Evolutionary conservation across 2,888 invertebrate species (phyloP).

Genomic region (Gastracanthus pulcherrimus): DNA sequence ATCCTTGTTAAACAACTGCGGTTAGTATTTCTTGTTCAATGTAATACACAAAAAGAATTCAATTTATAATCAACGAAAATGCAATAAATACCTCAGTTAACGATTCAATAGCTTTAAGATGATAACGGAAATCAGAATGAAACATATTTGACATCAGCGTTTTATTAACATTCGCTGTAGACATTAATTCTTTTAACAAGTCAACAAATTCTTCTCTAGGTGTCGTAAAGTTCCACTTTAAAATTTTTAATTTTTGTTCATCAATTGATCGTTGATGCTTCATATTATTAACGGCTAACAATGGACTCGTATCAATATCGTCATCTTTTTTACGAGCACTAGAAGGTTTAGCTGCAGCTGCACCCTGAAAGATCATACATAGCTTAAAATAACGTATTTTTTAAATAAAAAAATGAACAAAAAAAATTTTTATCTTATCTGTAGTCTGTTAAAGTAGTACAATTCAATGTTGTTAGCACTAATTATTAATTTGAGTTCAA

Average conservation of each 20-base stretch:
- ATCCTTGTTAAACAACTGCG: constrained; percentile 82
- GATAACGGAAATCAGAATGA: constrained; percentile 94
- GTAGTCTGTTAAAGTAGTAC: not conserved
- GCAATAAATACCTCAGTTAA: constrained; percentile 85
- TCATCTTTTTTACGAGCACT: constrained; percentile 88
- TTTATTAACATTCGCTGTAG: constrained; percentile 91
- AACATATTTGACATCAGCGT: constrained; percentile 94
- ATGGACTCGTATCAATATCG: constrained; percentile 84
- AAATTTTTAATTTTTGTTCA: constrained; percentile 93
- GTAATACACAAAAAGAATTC: too few relatives aligned
- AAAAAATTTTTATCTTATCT: not conserved
- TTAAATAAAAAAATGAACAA: not conserved
- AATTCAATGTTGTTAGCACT: not conserved
- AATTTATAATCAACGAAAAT: not conserved
- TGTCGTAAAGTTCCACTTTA: constrained; percentile 97
- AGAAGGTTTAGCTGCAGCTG: constrained; percentile 66
- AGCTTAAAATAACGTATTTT: not conserved
- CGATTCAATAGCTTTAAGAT: constrained; percentile 95
- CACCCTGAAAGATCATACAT: constrained; percentile 55
- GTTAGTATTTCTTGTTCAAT: too few relatives aligned
- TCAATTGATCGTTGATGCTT: constrained; percentile 96
- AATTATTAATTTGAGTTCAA: not conserved
- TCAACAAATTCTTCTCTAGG: constrained; percentile 97
- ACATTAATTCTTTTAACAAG: constrained; percentile 94
- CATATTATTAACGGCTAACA: constrained; percentile 89